phyloP scores from a whole-genome alignment of 2,113 vertebrate species.

The Nothobranchius furzeri region DNA sequence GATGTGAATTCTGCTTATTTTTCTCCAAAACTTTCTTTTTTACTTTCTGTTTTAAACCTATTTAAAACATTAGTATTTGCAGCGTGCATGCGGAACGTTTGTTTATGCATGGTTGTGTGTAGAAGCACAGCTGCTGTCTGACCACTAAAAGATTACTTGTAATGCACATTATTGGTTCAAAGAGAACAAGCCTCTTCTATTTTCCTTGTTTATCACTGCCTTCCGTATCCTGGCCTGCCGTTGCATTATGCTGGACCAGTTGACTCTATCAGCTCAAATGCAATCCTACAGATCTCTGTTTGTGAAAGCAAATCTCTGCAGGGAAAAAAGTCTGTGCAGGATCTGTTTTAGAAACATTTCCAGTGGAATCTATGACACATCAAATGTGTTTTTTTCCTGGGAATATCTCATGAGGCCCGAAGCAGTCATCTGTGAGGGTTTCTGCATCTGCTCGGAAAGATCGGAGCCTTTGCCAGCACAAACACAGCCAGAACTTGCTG shows the following conservation, averaged over 20 bases:
- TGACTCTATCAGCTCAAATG: neutral
- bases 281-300: slow-evolving; percentile 7
- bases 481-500: slow-evolving; percentile 44
- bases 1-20: slow-evolving; percentile 6
- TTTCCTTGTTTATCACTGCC: slow-evolving; percentile 5
- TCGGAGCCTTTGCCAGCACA: slow-evolving; percentile 43
- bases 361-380: slow-evolving; percentile 41
- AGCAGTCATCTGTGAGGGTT: slow-evolving; percentile 31
- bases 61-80: too few relatives aligned
- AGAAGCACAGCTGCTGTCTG: slow-evolving; percentile 36
- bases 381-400: slow-evolving; percentile 19
- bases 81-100: too few relatives aligned
- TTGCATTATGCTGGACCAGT: slow-evolving; percentile 35
- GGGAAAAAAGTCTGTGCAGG: neutral
- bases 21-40: slow-evolving; percentile 5
- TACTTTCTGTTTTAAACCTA: neutral
- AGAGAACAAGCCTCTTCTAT: slow-evolving; percentile 9
- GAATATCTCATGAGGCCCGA: slow-evolving; percentile 15
- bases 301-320: slow-evolving; percentile 17
- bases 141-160: slow-evolving; percentile 31
- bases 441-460: slow-evolving; percentile 48
- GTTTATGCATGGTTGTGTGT: neutral
- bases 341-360: neutral
- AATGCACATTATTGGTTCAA: slow-evolving; percentile 2
- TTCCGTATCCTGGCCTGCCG: slow-evolving; percentile 24